Base-by-base conservation (phyloP, 2,888 invertebrate species). In the Agonum fuliginosum region DNA sequence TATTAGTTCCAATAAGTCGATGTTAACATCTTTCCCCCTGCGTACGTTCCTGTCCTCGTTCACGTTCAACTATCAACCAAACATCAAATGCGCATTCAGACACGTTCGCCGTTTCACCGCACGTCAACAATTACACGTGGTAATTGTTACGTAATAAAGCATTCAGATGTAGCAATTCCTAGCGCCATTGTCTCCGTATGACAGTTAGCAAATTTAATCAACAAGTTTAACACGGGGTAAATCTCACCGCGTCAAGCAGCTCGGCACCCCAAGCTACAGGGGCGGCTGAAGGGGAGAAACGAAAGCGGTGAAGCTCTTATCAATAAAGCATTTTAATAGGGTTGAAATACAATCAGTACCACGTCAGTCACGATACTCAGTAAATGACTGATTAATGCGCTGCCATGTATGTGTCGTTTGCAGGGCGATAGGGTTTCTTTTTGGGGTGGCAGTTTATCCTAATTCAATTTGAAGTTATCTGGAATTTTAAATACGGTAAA, bases 71-170 rank as follows among this genome's bases (percentile, higher is more conserved):
- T n/a, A n/a, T n/a, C n/a, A n/a, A n/a, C n/a, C n/a, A n/a, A n/a
- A n/a, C n/a, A n/a, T n/a, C 46, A 46, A 46, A 17, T 46, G 46
- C 3, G 17, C 46, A 46, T 46, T 46, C 46, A 46, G 19, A 62
- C 58, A 62, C 58, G 30, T 62, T 34, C 58, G 10, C 17, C 67
- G 54, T 54, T 54, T 24, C 20, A 54, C 54, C 20, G 22, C 12
- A 19, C 20, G 67, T 67, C 43, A 43, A 46, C 70, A 72, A 72
- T 72, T 72, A 51, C 51, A 30, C 54, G 41, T 41, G 58, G 41
- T 72, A 72, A 72, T 72, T 41, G 72, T 72, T 72, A 54, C 72
- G 46, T 72, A 72, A 72, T 72, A 72, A 37, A 72, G 72, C 72
- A 54, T 58, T 30, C 22, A 54, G 22, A 54, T 54, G 58, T 34